A percentile compares a stretch with the other conserved stretches of the same genome.
phyloP scores from a whole-genome alignment of 2,888 invertebrate genomes.

The Lepetodrilus schrolli region DNA sequence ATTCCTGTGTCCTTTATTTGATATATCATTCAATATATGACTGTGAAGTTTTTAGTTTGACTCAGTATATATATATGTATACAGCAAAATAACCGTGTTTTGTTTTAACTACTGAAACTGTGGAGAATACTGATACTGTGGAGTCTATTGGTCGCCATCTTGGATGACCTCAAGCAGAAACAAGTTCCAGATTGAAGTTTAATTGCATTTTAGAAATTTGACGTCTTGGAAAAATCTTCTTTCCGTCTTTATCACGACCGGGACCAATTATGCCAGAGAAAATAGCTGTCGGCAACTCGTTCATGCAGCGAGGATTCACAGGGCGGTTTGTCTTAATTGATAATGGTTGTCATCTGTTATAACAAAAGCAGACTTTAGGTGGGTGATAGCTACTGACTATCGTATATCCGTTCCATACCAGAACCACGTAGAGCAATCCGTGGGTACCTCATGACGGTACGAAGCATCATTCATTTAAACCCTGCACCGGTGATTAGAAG shows the following conservation, averaged over 20 bases:
- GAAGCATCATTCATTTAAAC: constrained; percentile 13
- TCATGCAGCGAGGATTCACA: not conserved
- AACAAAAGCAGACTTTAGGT: not conserved
- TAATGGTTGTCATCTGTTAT: constrained; percentile 9
- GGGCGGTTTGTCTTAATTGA: constrained; percentile 19
- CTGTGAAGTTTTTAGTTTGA: too few species aligned
- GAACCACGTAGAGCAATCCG: not conserved
- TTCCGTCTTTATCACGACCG: not conserved
- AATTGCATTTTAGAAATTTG: not conserved
- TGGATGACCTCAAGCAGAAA: too few species aligned
- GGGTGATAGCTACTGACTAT: not conserved
- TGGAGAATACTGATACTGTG: too few species aligned
- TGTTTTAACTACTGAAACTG: not conserved
- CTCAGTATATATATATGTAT: too few species aligned
- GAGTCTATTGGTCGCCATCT: too few species aligned
- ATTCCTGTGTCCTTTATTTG: too few species aligned
- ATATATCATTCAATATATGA: too few species aligned
- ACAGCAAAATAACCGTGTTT: not conserved
- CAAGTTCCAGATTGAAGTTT: too few species aligned
- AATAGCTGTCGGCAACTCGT: constrained; percentile 10
- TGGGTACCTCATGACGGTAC: not conserved
- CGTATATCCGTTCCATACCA: constrained; percentile 1
- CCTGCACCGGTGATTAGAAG: constrained; percentile 2
- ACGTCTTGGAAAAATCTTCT: not conserved
- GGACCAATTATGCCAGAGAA: constrained; percentile 23